Percentiles rank a stretch among this genome's conserved stretches.
Evolutionary conservation across 2,888 invertebrate species (phyloP).

Genomic region (Xestia sexstrigata): DNA sequence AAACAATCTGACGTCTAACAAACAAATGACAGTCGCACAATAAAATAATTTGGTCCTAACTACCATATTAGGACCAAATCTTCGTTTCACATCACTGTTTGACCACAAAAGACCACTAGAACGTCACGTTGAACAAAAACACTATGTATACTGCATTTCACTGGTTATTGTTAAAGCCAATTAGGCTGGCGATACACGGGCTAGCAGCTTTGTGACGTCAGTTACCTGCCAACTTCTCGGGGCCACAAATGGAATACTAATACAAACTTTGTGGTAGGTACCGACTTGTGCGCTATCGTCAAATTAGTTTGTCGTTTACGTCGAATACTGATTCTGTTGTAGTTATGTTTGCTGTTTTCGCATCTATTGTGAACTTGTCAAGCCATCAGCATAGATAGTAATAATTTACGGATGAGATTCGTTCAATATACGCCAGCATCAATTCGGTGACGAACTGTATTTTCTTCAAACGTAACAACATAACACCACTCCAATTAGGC

Average conservation of each 20-base stretch:
- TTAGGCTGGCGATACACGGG: conserved; percentile 68
- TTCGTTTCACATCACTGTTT: conserved; percentile 48
- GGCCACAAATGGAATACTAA: conserved; percentile 60
- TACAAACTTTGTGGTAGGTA: conserved; percentile 41
- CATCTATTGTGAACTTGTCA: background rate
- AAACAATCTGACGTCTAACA: conserved; percentile 18
- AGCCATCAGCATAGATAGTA: background rate
- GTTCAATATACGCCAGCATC: no score
- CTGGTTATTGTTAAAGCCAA: conserved; percentile 71
- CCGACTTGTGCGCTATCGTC: conserved; percentile 37
- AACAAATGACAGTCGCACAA: conserved; percentile 42
- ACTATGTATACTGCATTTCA: conserved; percentile 45
- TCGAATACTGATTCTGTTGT: conserved; percentile 34
- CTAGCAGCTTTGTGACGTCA: conserved; percentile 73
- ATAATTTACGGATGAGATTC: background rate
- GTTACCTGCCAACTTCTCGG: conserved; percentile 72
- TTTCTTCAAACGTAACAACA: background rate
- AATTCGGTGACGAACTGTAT: background rate
- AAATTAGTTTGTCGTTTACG: conserved; percentile 56
- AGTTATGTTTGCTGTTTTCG: conserved; percentile 19
- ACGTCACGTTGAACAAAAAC: conserved; percentile 49
- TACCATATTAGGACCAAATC: conserved; percentile 48
- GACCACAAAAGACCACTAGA: conserved; percentile 38
- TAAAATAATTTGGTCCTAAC: conserved; percentile 18
- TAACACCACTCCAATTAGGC: background rate